Evolutionary conservation across 35 echinoderm and acorn worm genomes (phyloP).

Genomic region (Apostichopus parvimensis): DNA sequence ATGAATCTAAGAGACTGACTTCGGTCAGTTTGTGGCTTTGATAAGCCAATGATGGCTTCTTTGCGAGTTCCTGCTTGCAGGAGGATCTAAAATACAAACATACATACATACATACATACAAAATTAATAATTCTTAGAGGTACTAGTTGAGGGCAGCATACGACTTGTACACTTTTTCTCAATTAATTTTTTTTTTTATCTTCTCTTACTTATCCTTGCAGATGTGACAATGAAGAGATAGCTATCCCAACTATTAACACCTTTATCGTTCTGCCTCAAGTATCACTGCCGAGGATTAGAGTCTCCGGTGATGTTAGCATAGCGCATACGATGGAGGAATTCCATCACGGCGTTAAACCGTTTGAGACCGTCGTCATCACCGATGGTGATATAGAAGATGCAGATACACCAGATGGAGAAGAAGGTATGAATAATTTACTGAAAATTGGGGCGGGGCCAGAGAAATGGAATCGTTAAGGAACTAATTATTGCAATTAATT

Average conservation of each 20-base stretch:
- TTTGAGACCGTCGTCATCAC: constrained; percentile 73
- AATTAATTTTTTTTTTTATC: background rate
- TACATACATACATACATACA: too few relatives aligned
- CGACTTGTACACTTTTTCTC: background rate
- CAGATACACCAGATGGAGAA: constrained; percentile 49
- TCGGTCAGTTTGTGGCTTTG: too few relatives aligned
- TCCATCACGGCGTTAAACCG: constrained; percentile 70
- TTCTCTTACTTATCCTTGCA: constrained; percentile 19
- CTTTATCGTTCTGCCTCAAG: constrained; percentile 82
- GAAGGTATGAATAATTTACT: background rate
- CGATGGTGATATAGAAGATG: constrained; percentile 57
- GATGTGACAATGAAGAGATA: constrained; percentile 79
- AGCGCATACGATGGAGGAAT: constrained; percentile 61
- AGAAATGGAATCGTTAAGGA: background rate
- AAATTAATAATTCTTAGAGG: too few relatives aligned
- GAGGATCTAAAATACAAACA: too few relatives aligned
- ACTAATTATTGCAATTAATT: background rate
- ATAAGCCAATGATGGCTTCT: background rate
- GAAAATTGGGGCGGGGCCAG: background rate
- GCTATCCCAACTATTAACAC: constrained; percentile 66
- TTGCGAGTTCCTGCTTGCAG: too few relatives aligned
- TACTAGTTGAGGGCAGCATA: background rate
- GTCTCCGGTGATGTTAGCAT: constrained; percentile 71
- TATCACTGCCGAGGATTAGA: constrained; percentile 71
- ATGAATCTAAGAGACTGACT: too few relatives aligned